Evolutionary conservation across 2,113 vertebrate genomes (phyloP).

Genomic region (Nycticryphes semicollaris): DNA sequence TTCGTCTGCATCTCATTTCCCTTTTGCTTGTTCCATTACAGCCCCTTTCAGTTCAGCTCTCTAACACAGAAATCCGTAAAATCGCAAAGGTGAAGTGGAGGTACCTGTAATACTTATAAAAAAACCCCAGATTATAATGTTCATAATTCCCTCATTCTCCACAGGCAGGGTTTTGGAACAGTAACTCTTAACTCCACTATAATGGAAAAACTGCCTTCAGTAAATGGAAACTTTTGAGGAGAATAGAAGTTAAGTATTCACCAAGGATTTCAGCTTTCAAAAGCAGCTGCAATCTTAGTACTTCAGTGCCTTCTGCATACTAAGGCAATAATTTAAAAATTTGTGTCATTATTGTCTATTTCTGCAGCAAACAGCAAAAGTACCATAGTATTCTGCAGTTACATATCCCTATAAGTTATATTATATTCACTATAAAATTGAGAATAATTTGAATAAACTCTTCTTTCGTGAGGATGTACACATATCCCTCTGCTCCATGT

Average conservation of each 20-base stretch:
- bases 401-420: neutral
- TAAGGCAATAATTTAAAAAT: neutral
- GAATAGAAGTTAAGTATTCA: neutral
- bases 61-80: neutral
- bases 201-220: neutral
- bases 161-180: neutral
- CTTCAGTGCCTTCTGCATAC: neutral
- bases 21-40: neutral
- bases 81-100: neutral
- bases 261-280: neutral
- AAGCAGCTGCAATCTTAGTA: neutral
- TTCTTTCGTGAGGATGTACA: neutral
- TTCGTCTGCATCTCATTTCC: neutral
- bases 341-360: neutral
- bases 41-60: neutral
- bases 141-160: neutral
- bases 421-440: neutral
- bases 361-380: neutral
- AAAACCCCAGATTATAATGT: neutral
- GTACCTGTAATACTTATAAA: neutral
- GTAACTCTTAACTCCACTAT: neutral
- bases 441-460: neutral
- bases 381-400: neutral
- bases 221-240: neutral
- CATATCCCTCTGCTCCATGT: neutral